Conservation (phyloP, 2,888 invertebrate genomes). For the Podabrus alpinus region DNA sequence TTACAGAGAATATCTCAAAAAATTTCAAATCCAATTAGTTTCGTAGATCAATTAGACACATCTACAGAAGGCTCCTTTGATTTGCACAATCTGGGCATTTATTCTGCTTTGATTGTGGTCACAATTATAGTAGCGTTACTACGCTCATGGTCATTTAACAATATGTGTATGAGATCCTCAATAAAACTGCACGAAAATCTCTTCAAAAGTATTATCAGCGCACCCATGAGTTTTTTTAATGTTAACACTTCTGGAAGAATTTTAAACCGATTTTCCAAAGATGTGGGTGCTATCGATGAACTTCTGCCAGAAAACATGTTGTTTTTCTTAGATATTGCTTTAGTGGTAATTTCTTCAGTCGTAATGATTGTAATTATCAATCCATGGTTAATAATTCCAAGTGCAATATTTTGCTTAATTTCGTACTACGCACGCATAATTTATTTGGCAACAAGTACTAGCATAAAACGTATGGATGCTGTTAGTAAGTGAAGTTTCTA, state of each 20-base stretch:
- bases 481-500: constrained; percentile 68
- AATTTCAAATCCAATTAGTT: neutral
- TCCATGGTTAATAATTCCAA: neutral
- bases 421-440: constrained; percentile 78
- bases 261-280: neutral
- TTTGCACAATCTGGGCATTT: neutral
- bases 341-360: neutral
- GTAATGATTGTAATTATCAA: neutral
- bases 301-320: neutral
- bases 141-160: neutral
- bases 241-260: neutral
- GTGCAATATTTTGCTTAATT: constrained; percentile 68
- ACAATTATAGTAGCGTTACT: neutral
- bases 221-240: neutral
- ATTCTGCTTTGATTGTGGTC: neutral
- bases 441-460: constrained; percentile 79
- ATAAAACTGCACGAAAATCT: neutral
- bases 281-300: neutral
- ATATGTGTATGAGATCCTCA: neutral
- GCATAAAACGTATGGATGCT: constrained; percentile 80
- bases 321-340: neutral
- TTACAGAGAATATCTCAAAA: neutral
- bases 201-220: neutral
- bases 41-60: too few relatives aligned
- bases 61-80: neutral